phyloP scores from a whole-genome alignment of 2,797 vertebrate genomes.

The Hoplostethus atlanticus region DNA sequence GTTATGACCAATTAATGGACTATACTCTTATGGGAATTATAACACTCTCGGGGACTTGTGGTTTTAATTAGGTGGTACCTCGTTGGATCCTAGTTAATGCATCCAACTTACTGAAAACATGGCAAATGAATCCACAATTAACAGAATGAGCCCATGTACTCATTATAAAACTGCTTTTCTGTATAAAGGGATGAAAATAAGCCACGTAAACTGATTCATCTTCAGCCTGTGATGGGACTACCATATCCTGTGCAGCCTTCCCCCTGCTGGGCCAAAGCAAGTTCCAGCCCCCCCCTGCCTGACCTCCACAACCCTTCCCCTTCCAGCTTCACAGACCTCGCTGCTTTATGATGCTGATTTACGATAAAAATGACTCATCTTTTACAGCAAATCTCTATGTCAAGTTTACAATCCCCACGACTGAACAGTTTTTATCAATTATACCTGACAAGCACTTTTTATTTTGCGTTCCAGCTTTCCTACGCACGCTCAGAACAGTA shows the following conservation, averaged over 20 bases:
- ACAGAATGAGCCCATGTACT: conserved; percentile 73
- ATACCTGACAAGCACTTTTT: conserved; percentile 52
- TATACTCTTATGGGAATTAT: conserved; percentile 74
- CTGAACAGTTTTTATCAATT: conserved; percentile 54
- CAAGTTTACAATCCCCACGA: conserved; percentile 56
- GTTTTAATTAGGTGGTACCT: conserved; percentile 83
- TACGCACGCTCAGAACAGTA: conserved; percentile 14
- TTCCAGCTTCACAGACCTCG: conserved; percentile 38
- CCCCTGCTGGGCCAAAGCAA: conserved; percentile 37
- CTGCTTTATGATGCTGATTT: conserved; percentile 59
- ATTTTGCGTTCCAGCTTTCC: conserved; percentile 44
- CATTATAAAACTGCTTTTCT: conserved; percentile 66
- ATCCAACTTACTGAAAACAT: conserved; percentile 74
- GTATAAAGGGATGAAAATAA: conserved; percentile 70
- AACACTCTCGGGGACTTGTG: conserved; percentile 73
- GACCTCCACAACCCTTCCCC: conserved; percentile 50
- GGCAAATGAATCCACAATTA: conserved; percentile 83
- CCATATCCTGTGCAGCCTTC: conserved; percentile 8
- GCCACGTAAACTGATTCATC: conserved; percentile 52
- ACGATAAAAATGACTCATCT: conserved; percentile 56
- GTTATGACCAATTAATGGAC: conserved; percentile 81
- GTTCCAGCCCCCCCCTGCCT: conserved; percentile 32
- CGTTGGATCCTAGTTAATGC: conserved; percentile 77
- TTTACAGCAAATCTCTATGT: conserved; percentile 51
- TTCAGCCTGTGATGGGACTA: conserved; percentile 26